phyloP scores from a whole-genome alignment of 1,140 invertebrate species.

The Samia ricini region DNA sequence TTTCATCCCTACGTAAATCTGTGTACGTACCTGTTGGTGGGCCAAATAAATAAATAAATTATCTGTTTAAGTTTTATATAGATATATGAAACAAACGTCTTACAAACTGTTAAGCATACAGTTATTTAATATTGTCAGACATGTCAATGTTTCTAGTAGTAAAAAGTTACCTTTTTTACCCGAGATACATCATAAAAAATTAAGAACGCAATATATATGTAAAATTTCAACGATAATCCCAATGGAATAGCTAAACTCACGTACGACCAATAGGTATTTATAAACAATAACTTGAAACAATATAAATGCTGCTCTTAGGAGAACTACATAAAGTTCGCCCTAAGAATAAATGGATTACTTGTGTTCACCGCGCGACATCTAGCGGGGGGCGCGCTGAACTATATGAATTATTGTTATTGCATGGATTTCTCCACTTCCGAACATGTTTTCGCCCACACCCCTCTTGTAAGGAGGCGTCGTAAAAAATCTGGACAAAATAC shows the following conservation, averaged over 20 bases:
- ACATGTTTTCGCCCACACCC: slow-evolving; percentile 70
- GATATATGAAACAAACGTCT: no score
- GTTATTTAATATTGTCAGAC: no score
- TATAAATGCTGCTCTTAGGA: slow-evolving; percentile 63
- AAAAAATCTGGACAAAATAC: slow-evolving; percentile 65
- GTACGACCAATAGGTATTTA: slow-evolving; percentile 58
- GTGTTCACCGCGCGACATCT: slow-evolving; percentile 69
- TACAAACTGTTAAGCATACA: no score
- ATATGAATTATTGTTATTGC: slow-evolving; percentile 76
- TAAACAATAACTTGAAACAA: slow-evolving; percentile 73
- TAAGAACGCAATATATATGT: slow-evolving; percentile 5
- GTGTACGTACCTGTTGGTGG: no score
- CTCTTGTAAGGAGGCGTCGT: slow-evolving; percentile 55
- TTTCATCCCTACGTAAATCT: no score
- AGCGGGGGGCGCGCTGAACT: slow-evolving; percentile 64
- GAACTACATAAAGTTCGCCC: slow-evolving; percentile 71
- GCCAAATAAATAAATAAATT: no score
- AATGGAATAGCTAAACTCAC: slow-evolving; percentile 28
- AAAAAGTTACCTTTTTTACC: no score
- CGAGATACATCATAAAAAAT: neutral
- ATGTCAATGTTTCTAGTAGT: no score
- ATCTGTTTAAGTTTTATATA: no score
- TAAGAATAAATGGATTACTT: slow-evolving; percentile 77
- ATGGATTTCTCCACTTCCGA: slow-evolving; percentile 69
- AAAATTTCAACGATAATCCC: slow-evolving; percentile 37